Conservation (phyloP, 1,140 invertebrate species). For the Zaprionus camerounensis region DNA sequence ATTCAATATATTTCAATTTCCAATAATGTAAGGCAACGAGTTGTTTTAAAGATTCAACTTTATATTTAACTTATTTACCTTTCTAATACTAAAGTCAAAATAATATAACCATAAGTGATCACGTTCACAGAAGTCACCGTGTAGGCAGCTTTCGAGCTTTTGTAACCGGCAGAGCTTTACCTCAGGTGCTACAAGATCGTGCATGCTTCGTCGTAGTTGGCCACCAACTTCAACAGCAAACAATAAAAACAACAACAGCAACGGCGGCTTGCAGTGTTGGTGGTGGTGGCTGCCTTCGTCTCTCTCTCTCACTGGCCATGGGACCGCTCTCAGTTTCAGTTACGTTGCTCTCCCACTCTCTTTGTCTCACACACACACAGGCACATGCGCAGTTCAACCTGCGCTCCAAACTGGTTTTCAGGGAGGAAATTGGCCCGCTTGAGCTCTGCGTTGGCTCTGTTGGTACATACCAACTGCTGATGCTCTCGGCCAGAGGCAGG, state of each 20-base stretch:
- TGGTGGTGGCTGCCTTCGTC: conserved; percentile 50
- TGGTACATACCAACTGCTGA: conserved; percentile 60
- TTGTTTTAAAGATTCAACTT: too few relatives aligned
- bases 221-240: conserved; percentile 19
- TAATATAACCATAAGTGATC: background rate
- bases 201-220: conserved; percentile 15
- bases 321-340: conserved; percentile 23
- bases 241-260: conserved; percentile 28
- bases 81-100: too few relatives aligned
- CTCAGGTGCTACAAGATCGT: conserved; percentile 21
- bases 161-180: conserved; percentile 33
- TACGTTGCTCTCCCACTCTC: conserved; percentile 25
- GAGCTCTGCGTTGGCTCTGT: conserved; percentile 29
- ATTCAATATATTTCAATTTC: too few relatives aligned
- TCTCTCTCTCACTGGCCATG: conserved; percentile 28
- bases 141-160: conserved; percentile 3
- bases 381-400: conserved; percentile 73
- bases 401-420: conserved; percentile 78
- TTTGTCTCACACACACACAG: conserved; percentile 7
- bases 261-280: conserved; percentile 24
- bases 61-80: too few relatives aligned
- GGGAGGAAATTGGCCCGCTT: conserved; percentile 71
- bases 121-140: background rate
- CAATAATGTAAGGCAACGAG: too few relatives aligned
- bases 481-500: conserved; percentile 55